Evolutionary conservation across 2,797 vertebrate genomes (phyloP).

Genomic region (Molossus alvarezi): DNA sequence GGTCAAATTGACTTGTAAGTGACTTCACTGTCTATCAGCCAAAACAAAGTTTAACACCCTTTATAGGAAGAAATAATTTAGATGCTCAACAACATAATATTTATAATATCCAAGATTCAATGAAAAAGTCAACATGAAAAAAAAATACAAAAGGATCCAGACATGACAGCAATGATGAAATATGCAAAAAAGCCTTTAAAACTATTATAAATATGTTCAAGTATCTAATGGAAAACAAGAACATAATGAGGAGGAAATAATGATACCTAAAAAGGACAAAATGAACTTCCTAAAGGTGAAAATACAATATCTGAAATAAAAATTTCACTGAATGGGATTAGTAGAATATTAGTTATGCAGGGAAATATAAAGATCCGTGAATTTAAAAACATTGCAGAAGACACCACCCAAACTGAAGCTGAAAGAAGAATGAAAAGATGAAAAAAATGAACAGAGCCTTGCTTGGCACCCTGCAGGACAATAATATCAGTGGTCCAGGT

Average conservation of each 20-base stretch:
- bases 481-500: neutral
- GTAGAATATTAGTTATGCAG: neutral
- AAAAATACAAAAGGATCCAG: neutral
- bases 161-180: neutral
- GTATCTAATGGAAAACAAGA: neutral
- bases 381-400: neutral
- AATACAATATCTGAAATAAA: conserved; percentile 2
- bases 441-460: neutral
- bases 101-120: neutral
- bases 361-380: neutral
- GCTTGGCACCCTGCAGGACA: neutral
- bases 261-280: neutral
- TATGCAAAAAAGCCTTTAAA: neutral
- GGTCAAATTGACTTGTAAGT: conserved; percentile 6
- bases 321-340: neutral
- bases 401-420: neutral
- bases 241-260: neutral
- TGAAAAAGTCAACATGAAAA: neutral
- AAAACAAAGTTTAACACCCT: neutral
- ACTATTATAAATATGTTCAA: neutral
- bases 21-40: neutral
- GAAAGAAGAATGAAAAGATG: neutral
- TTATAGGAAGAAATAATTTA: neutral
- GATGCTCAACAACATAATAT: neutral
- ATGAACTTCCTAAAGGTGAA: conserved; percentile 4